Evolutionary conservation across 2,888 invertebrate species (phyloP).

Genomic region (Mesodorylaimus sp.): DNA sequence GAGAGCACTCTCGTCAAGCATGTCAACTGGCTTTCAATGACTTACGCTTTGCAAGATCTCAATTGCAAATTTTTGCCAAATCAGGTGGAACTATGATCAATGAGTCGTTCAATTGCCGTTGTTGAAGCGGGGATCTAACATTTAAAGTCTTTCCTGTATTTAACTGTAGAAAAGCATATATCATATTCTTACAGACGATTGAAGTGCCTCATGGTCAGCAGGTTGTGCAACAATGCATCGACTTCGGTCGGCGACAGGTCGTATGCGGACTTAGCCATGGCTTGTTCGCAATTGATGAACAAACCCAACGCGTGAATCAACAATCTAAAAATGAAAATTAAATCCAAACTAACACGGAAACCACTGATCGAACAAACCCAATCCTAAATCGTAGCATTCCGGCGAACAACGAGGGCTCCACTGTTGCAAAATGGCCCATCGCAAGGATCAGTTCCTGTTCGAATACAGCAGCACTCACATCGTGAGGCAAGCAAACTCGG

Average conservation of each 20-base stretch:
- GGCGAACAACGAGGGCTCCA: constrained; percentile 76
- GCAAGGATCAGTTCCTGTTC: constrained; percentile 84
- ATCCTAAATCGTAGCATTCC: constrained; percentile 67
- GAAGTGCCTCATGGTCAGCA: constrained; percentile 24
- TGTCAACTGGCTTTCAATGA: constrained; percentile 55
- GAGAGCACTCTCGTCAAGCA: constrained; percentile 63
- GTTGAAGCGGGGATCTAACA: constrained; percentile 54
- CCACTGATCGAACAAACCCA: constrained; percentile 43
- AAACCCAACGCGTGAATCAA: constrained; percentile 36
- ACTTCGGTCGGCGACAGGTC: constrained; percentile 26
- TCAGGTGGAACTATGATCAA: constrained; percentile 79
- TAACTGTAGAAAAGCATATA: too few relatives aligned
- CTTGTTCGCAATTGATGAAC: constrained; percentile 26
- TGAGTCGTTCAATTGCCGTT: constrained; percentile 79
- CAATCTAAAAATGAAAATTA: constrained; percentile 33
- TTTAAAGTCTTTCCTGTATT: too few relatives aligned
- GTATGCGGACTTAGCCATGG: constrained; percentile 16
- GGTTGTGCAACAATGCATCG: constrained; percentile 22
- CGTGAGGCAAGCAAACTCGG: constrained; percentile 50
- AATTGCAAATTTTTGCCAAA: constrained; percentile 70
- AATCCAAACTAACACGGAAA: too few relatives aligned
- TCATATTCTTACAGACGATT: constrained; percentile 23
- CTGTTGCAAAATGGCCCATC: constrained; percentile 75
- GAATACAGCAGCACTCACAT: constrained; percentile 73
- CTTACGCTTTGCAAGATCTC: constrained; percentile 73